Evolutionary conservation across 1,140 invertebrate genomes (phyloP).

Genomic region (Idris sp.): DNA sequence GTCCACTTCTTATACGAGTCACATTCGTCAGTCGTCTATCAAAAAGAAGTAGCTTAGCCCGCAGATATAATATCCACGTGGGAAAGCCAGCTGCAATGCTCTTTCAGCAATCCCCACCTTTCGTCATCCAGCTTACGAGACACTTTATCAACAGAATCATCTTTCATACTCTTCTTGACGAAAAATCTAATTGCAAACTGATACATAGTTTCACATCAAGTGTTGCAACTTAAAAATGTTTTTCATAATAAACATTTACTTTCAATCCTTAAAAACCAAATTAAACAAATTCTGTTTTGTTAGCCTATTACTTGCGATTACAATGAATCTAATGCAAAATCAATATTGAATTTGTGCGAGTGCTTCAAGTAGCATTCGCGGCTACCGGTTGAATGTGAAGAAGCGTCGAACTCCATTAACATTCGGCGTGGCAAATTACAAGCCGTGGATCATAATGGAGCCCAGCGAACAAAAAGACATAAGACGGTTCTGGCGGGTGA

Average conservation of each 20-base stretch:
- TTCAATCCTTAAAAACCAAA: too few species aligned
- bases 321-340: too few species aligned
- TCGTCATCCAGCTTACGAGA: constrained; percentile 22
- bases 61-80: constrained; percentile 77
- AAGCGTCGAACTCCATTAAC: constrained; percentile 73
- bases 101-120: constrained; percentile 33
- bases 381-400: constrained; percentile 43
- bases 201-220: too few species aligned
- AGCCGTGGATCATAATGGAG: constrained; percentile 75
- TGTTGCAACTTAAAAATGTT: too few species aligned
- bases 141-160: constrained; percentile 25
- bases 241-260: too few species aligned
- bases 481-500: constrained; percentile 55
- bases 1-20: constrained; percentile 46
- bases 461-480: constrained; percentile 57
- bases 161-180: constrained; percentile 7
- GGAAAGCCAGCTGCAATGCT: constrained; percentile 67
- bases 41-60: constrained; percentile 64
- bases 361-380: constrained; percentile 5
- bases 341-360: too few species aligned
- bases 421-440: constrained; percentile 79
- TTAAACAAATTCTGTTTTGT: too few species aligned
- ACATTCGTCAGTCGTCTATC: constrained; percentile 32
- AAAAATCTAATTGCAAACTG: background rate
- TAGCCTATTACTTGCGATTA: too few species aligned